Percentiles rank a stretch among this genome's conserved stretches.
Conservation (phyloP, 2,113 vertebrate species). For the Ondatra zibethicus region DNA sequence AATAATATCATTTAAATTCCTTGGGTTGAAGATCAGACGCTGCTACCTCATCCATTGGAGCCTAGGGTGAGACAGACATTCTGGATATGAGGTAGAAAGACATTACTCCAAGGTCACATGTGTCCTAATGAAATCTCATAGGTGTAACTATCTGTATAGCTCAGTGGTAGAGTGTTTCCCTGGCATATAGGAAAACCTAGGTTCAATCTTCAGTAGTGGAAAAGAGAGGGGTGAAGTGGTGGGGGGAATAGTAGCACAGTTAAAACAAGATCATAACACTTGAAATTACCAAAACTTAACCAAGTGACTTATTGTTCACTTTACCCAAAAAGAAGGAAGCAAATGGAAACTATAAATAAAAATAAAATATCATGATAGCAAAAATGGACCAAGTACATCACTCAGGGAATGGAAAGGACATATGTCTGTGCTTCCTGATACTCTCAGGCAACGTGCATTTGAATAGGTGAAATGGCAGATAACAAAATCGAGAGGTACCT, state of each 20-base stretch:
- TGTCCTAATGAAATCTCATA: background rate
- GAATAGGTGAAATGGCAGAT: background rate
- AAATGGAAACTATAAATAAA: background rate
- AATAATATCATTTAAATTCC: background rate
- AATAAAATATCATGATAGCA: background rate
- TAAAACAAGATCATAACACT: background rate
- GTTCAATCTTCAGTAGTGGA: background rate
- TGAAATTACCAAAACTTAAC: background rate
- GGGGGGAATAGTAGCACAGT: background rate
- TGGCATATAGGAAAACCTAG: no score
- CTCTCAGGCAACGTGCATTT: background rate
- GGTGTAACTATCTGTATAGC: no score
- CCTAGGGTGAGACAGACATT: background rate
- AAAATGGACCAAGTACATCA: background rate
- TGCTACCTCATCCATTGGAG: background rate
- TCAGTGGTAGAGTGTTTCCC: background rate
- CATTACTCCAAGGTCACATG: background rate
- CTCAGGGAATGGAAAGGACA: background rate
- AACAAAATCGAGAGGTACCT: background rate
- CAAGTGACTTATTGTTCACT: background rate
- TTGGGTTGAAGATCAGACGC: no score
- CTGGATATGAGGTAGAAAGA: background rate
- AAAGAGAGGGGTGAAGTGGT: background rate
- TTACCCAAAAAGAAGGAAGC: background rate
- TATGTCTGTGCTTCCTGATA: background rate